These are phyloP conservation scores for Echeneis naucrates DNA, from an alignment of 2,797 vertebrate genomes.

Conservation along the genomic window DNA sequence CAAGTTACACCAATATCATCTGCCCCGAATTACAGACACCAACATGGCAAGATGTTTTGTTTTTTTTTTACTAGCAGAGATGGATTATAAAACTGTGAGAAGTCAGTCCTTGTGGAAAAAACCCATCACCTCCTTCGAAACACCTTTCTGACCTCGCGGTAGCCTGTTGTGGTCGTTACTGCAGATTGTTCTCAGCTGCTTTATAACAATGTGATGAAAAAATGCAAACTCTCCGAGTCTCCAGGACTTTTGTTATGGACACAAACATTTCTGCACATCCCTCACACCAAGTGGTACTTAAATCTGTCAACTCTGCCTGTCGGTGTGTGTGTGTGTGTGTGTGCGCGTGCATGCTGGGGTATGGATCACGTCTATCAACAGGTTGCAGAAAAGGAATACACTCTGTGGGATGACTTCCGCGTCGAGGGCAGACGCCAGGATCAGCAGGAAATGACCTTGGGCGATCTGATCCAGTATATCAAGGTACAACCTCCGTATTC, in stretches of 20 bases:
- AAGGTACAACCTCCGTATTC: conserved; percentile 81
- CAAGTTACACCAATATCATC: not conserved
- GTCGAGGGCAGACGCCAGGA: conserved; percentile 75
- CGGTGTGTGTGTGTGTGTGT: conserved; percentile 38
- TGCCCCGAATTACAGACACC: not conserved
- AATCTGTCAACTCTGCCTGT: conserved; percentile 61
- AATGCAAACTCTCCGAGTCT: conserved; percentile 23
- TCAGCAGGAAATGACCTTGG: conserved; percentile 88
- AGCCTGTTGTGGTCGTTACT: conserved; percentile 7
- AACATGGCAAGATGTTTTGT: not conserved
- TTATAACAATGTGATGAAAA: conserved; percentile 52
- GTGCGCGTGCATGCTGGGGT: conserved; percentile 53
- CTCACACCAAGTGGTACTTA: conserved; percentile 35
- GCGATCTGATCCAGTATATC: conserved; percentile 85
- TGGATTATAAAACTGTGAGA: conserved; percentile 7
- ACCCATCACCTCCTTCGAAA: conserved; percentile 45
- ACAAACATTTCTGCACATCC: conserved; percentile 32
- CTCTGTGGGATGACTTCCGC: conserved; percentile 86
- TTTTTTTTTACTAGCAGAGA: not conserved
- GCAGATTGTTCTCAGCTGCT: conserved; percentile 64
- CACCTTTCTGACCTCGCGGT: conserved; percentile 60
- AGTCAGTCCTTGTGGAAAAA: conserved; percentile 13
- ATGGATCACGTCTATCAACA: conserved; percentile 77
- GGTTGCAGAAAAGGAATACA: conserved; percentile 86
- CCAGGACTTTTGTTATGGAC: conserved; percentile 31